These are phyloP conservation scores for Encarsia formosa DNA, from an alignment of 2,888 invertebrate species.

Conservation along the genomic window DNA sequence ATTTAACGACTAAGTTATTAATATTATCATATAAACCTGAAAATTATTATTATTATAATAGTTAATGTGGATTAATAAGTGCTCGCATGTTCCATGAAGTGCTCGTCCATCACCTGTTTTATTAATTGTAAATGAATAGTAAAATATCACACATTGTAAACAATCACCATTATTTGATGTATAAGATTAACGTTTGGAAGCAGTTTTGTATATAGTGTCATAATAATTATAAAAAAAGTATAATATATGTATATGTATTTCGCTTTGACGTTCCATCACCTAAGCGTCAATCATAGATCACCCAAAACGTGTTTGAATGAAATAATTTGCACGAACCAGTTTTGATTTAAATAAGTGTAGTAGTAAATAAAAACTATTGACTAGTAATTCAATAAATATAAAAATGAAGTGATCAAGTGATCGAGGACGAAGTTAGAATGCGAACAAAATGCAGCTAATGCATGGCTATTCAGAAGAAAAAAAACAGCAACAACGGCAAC, in stretches of 20 bases:
- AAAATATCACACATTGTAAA: too few relatives aligned
- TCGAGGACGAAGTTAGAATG: neutral
- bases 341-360: neutral
- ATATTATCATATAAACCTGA: constrained; percentile 8
- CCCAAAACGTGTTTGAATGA: neutral
- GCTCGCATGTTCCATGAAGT: constrained; percentile 11
- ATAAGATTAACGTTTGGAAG: neutral
- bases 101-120: constrained; percentile 25
- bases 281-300: constrained; percentile 11
- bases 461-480: constrained; percentile 8
- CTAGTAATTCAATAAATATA: neutral
- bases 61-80: constrained; percentile 17
- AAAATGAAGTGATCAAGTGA: neutral
- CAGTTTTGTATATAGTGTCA: neutral
- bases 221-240: constrained; percentile 23
- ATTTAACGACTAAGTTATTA: constrained; percentile 6
- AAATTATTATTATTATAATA: constrained; percentile 8
- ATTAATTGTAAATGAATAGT: too few relatives aligned
- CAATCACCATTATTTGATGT: too few relatives aligned
- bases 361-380: neutral
- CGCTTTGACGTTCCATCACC: constrained; percentile 27
- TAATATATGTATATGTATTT: constrained; percentile 6
- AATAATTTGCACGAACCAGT: neutral
- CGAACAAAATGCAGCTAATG: neutral
- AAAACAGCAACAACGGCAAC: constrained; percentile 27